These are phyloP conservation scores for Nylanderia fulva DNA, from an alignment of 1,140 invertebrate species.

Conservation along the genomic window DNA sequence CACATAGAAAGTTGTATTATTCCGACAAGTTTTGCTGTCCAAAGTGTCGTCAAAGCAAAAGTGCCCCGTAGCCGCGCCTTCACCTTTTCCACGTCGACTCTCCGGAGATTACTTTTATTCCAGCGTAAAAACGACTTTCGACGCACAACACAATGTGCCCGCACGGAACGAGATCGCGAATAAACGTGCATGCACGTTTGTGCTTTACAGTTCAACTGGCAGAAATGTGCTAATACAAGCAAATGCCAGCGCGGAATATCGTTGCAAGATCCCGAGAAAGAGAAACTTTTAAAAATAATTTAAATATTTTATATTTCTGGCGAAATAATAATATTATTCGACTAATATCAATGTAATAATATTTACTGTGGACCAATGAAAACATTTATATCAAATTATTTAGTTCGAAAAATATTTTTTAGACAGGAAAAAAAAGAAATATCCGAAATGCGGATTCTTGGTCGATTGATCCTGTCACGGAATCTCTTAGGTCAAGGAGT, in stretches of 20 bases:
- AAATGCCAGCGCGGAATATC: neutral
- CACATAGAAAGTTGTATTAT: constrained; percentile 49
- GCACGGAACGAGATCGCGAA: constrained; percentile 14
- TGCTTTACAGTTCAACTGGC: constrained; percentile 9
- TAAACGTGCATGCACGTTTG: constrained; percentile 11
- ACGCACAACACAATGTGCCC: constrained; percentile 24
- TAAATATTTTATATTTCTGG: neutral
- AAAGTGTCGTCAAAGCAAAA: constrained; percentile 49
- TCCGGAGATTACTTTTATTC: constrained; percentile 51
- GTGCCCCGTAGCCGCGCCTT: constrained; percentile 21
- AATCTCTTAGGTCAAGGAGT: neutral
- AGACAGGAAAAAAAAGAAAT: neutral
- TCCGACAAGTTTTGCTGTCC: constrained; percentile 47
- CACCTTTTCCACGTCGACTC: neutral
- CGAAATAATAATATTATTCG: too few species aligned
- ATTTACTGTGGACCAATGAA: too few species aligned
- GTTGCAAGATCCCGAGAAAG: neutral
- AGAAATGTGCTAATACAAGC: constrained; percentile 9
- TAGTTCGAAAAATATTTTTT: too few species aligned
- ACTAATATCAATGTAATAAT: too few species aligned
- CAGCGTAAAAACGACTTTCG: constrained; percentile 43
- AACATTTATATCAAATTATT: too few species aligned
- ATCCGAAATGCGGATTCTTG: neutral
- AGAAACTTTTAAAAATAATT: neutral
- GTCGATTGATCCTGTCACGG: constrained; percentile 15